Percentiles rank a stretch among this genome's conserved stretches.
phyloP scores from a whole-genome alignment of 2,113 vertebrate genomes.

The pig (Sus scrofa) region T2T-Sscrofa CM000820.6:42242001-42242500 shows the following conservation, averaged over 20 bases:
- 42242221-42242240: constrained; percentile 42
- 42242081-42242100: neutral
- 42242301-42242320: neutral
- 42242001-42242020: neutral
- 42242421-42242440: neutral
- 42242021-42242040: neutral
- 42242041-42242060: neutral
- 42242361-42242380: neutral
- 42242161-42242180: neutral
- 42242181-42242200: neutral
- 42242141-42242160: neutral
- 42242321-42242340: neutral
- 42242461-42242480: neutral
- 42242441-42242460: neutral
- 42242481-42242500: neutral
- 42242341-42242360: neutral
- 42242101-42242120: neutral
- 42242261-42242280: neutral
- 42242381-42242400: neutral
- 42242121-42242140: neutral
- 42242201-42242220: neutral
- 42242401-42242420: neutral
- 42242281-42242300: neutral
- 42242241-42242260: neutral
- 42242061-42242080: neutral